These are phyloP conservation scores for Bathynomus jamesi DNA, from an alignment of 1,140 invertebrate species.

Conservation along the genomic window DNA sequence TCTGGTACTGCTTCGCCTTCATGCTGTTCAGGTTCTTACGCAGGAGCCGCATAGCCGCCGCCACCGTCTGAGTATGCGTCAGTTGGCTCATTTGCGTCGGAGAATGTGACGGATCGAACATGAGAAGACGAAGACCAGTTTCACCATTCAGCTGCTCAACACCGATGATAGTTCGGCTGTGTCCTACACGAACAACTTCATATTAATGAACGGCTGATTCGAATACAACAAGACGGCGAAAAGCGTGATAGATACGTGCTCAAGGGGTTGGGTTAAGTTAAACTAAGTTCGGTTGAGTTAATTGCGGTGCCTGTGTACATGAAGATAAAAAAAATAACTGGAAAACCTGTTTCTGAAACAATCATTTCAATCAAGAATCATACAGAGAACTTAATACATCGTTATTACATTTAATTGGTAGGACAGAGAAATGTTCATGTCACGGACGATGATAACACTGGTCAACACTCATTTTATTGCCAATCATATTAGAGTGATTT, in stretches of 20 bases:
- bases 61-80: conserved; percentile 27
- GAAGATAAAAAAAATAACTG: background rate
- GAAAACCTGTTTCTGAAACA: background rate
- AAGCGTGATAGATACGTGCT: background rate
- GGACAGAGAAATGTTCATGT: too few relatives aligned
- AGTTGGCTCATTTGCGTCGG: conserved; percentile 65
- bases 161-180: conserved; percentile 81
- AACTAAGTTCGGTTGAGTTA: background rate
- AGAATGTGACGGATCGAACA: conserved; percentile 79
- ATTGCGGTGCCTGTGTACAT: background rate
- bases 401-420: too few relatives aligned
- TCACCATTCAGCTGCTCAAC: conserved; percentile 60
- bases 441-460: too few relatives aligned
- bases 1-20: conserved; percentile 77
- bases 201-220: background rate
- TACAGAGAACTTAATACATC: too few relatives aligned
- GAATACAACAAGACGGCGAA: background rate
- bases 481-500: too few relatives aligned
- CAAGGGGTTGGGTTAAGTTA: background rate
- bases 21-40: conserved; percentile 63
- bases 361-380: too few relatives aligned
- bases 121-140: conserved; percentile 61
- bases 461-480: too few relatives aligned
- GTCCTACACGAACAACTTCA: conserved; percentile 55
- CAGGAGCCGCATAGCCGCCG: conserved; percentile 50